Percentiles rank a stretch among this genome's conserved stretches.
These are phyloP conservation scores for Trimorus sp. DNA, from an alignment of 2,888 invertebrate species.

Conservation along the genomic window DNA sequence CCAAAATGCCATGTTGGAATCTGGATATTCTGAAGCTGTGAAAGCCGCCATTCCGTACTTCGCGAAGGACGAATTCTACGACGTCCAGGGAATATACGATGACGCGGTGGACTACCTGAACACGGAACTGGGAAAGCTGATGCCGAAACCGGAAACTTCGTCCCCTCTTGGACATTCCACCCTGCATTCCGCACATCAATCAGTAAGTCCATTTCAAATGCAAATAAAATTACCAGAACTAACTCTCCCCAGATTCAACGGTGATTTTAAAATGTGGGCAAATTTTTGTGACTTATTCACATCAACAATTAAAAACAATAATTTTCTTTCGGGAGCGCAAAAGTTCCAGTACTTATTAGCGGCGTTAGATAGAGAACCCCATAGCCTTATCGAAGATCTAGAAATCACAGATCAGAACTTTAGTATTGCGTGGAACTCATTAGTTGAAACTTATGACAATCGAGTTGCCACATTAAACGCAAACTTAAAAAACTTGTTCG, in stretches of 20 bases:
- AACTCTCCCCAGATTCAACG: not conserved
- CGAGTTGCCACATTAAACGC: no score
- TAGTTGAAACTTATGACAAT: not conserved
- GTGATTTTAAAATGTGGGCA: not conserved
- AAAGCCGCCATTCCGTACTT: no score
- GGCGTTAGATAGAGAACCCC: not conserved
- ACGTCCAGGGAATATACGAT: no score
- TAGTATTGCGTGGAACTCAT: not conserved
- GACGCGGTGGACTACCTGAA: no score
- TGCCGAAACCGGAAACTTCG: no score
- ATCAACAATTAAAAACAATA: not conserved
- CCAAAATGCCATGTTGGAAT: no score
- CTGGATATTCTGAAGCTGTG: no score
- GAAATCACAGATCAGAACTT: constrained; percentile 1
- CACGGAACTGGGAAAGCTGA: no score
- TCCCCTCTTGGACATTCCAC: no score
- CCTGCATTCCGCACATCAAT: no score
- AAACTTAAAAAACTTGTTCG: not conserved
- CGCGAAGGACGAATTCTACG: no score
- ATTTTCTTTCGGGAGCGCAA: not conserved
- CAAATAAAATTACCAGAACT: not conserved
- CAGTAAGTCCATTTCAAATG: not conserved
- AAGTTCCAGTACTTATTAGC: not conserved
- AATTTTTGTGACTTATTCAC: not conserved
- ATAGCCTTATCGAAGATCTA: not conserved